Conservation (phyloP, 2,113 vertebrate species). For the Corydoras sp. region DNA sequence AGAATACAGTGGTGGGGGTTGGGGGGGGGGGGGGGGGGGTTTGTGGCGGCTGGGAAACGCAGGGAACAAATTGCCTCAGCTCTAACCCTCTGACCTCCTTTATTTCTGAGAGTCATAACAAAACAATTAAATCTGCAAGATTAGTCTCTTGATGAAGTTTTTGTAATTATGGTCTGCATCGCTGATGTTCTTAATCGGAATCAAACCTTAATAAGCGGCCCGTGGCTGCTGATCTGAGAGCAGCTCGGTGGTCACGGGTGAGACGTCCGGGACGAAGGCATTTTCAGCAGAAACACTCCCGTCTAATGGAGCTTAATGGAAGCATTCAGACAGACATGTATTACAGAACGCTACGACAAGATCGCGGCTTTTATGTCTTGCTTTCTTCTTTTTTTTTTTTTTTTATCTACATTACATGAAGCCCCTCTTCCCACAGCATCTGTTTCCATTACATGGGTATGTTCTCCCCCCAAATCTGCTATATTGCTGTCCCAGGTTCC, state of each 20-base stretch:
- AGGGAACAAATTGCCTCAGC: slow-evolving; percentile 23
- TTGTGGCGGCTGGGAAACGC: slow-evolving; percentile 17
- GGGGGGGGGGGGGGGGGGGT: too few relatives aligned
- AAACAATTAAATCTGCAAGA: too few relatives aligned
- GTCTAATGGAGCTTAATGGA: slow-evolving; percentile 11
- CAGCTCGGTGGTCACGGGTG: not conserved
- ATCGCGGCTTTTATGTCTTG: not conserved
- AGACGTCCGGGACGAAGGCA: not conserved
- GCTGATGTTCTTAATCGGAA: too few relatives aligned
- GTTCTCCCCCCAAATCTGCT: too few relatives aligned
- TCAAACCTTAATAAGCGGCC: too few relatives aligned
- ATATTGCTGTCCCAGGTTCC: too few relatives aligned
- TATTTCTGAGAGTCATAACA: too few relatives aligned
- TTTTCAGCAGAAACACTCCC: not conserved
- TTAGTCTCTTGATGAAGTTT: too few relatives aligned
- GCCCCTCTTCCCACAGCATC: too few relatives aligned
- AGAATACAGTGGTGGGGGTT: slow-evolving; percentile 4
- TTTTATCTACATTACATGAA: not conserved
- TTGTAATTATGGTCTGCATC: too few relatives aligned
- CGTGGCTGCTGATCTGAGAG: not conserved
- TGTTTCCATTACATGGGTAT: too few relatives aligned
- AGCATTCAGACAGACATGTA: not conserved
- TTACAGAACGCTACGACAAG: not conserved
- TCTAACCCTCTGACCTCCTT: slow-evolving; percentile 42
- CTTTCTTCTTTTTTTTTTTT: not conserved